Percentiles rank a stretch among this genome's conserved stretches.
Conservation (phyloP, 2,113 vertebrate species). For the Oceanodroma tethys region DNA sequence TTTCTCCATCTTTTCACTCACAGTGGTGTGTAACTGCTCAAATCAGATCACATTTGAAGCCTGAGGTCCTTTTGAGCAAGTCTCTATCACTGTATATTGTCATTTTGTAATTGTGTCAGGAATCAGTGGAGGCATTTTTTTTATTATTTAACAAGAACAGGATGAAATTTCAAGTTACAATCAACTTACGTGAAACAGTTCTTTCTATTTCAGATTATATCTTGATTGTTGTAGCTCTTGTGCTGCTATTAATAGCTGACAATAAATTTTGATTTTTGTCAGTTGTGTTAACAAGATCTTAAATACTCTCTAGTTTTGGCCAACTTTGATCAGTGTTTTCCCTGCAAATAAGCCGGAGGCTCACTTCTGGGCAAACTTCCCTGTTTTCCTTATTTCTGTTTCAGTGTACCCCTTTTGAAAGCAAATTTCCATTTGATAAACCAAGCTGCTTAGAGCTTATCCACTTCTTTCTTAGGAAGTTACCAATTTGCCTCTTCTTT, state of each 20-base stretch:
- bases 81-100: background rate
- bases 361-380: background rate
- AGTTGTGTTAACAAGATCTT: background rate
- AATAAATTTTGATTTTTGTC: constrained; percentile 28
- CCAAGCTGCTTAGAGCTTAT: constrained; percentile 37
- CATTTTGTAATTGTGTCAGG: background rate
- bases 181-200: background rate
- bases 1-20: background rate
- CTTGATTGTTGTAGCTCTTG: background rate
- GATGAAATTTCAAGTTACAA: background rate
- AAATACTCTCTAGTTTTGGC: background rate
- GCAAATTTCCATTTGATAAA: constrained; percentile 44
- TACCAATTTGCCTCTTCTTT: constrained; percentile 51
- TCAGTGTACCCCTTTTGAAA: background rate
- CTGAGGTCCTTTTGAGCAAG: background rate
- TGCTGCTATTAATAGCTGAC: background rate
- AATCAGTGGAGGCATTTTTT: background rate
- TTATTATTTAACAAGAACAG: background rate
- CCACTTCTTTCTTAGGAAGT: constrained; percentile 22
- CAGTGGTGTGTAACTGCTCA: background rate
- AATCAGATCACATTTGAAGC: background rate
- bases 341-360: background rate
- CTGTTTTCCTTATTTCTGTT: background rate
- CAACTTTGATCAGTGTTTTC: constrained; percentile 24
- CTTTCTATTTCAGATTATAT: background rate